Evolutionary conservation across 2,888 invertebrate genomes (phyloP).

Genomic region (Nomada fucata): DNA sequence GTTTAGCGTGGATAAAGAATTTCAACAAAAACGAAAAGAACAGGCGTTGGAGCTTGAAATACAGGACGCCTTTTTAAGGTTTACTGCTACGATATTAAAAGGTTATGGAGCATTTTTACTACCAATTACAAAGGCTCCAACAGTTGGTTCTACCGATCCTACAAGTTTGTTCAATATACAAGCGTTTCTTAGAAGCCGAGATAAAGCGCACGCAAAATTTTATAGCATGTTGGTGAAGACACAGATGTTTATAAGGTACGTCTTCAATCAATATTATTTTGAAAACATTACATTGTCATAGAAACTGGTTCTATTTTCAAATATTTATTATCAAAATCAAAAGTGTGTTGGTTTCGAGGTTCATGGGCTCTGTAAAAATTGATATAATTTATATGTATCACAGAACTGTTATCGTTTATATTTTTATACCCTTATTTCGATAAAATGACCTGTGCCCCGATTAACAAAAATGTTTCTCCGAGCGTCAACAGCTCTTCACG

Average conservation of each 20-base stretch:
- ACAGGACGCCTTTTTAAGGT: conserved; percentile 98
- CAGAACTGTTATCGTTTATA: too few species aligned
- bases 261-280: conserved; percentile 20
- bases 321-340: too few species aligned
- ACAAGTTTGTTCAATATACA: conserved; percentile 97
- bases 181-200: conserved; percentile 94
- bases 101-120: conserved; percentile 95
- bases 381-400: too few species aligned
- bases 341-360: too few species aligned
- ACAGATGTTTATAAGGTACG: conserved; percentile 94
- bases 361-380: too few species aligned
- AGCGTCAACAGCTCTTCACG: too few species aligned
- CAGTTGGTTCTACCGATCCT: conserved; percentile 97
- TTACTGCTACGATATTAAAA: conserved; percentile 96
- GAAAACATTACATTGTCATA: neutral
- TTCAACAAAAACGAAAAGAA: conserved; percentile 85
- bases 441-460: too few species aligned
- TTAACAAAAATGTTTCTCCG: too few species aligned
- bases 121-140: conserved; percentile 97
- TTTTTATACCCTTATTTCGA: too few species aligned
- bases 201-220: conserved; percentile 95
- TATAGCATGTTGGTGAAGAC: conserved; percentile 95
- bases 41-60: conserved; percentile 96
- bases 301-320: neutral
- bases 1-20: conserved; percentile 81